These are phyloP conservation scores for Eupeodes luniger DNA, from an alignment of 2,888 invertebrate genomes.

Conservation along the genomic window DNA sequence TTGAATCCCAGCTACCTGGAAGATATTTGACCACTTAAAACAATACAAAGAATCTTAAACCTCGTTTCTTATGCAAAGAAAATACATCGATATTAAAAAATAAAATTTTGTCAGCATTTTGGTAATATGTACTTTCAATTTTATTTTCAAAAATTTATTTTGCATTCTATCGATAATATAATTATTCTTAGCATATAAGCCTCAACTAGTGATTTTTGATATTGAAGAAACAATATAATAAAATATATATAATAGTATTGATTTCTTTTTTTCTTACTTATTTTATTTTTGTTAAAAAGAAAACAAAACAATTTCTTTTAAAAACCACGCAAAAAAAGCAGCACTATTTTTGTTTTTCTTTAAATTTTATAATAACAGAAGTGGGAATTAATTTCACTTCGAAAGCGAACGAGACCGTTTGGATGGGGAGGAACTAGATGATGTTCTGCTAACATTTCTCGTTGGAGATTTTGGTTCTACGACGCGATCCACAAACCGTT, in stretches of 20 bases:
- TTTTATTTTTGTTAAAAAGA: constrained; percentile 6
- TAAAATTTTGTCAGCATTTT: neutral
- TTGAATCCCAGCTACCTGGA: no score
- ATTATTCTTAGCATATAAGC: constrained; percentile 58
- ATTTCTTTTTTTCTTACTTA: neutral
- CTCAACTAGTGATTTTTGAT: constrained; percentile 46
- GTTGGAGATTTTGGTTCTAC: constrained; percentile 23
- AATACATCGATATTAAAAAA: neutral
- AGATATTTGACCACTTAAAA: no score
- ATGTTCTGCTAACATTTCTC: constrained; percentile 28
- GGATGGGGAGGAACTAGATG: constrained; percentile 44
- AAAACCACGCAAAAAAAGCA: constrained; percentile 15
- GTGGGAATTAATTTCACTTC: constrained; percentile 22
- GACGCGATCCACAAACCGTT: constrained; percentile 88
- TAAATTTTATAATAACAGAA: neutral
- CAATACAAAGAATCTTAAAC: no score
- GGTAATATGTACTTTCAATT: constrained; percentile 16
- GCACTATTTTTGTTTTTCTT: neutral
- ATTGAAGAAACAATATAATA: constrained; percentile 1
- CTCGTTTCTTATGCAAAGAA: no score
- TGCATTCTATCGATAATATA: constrained; percentile 2
- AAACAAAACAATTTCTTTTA: neutral
- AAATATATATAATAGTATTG: neutral
- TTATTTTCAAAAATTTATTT: constrained; percentile 45
- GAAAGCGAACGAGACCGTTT: constrained; percentile 46